A percentile compares a stretch with the other conserved stretches of the same genome.
phyloP scores from a whole-genome alignment of 1,140 invertebrate genomes.

The Elymnias hypermnestra region DNA sequence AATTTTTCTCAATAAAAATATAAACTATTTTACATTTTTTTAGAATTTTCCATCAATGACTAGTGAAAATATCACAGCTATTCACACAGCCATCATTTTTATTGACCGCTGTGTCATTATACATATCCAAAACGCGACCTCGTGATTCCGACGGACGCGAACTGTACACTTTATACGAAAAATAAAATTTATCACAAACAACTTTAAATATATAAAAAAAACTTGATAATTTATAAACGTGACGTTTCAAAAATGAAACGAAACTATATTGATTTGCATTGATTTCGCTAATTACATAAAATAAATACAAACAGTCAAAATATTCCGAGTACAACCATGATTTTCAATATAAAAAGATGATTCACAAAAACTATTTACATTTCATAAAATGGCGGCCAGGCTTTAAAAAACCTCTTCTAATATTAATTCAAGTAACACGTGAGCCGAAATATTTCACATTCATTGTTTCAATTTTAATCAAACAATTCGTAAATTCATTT shows the following conservation, averaged over 20 bases:
- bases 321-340: constrained; percentile 36
- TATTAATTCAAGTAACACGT: no score
- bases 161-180: constrained; percentile 53
- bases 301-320: constrained; percentile 19
- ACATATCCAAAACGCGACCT: constrained; percentile 45
- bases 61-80: constrained; percentile 53
- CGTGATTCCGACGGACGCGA: constrained; percentile 41
- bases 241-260: constrained; percentile 29
- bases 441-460: no score
- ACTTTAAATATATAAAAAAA: constrained; percentile 15
- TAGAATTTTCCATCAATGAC: constrained; percentile 28
- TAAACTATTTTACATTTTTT: constrained; percentile 61
- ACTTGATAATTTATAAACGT: constrained; percentile 30
- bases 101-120: constrained; percentile 24
- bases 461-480: neutral
- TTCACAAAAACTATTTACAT: constrained; percentile 55
- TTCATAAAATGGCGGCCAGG: constrained; percentile 14
- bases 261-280: constrained; percentile 13
- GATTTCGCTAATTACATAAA: constrained; percentile 33
- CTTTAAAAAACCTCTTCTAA: no score
- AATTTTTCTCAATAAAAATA: constrained; percentile 52
- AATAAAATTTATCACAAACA: constrained; percentile 55
- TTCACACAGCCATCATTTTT: constrained; percentile 22
- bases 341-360: constrained; percentile 47
- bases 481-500: no score